These are phyloP conservation scores for Acipenser oxyrinchus DNA, from an alignment of 2,797 vertebrate species.

Conservation along the genomic window DNA sequence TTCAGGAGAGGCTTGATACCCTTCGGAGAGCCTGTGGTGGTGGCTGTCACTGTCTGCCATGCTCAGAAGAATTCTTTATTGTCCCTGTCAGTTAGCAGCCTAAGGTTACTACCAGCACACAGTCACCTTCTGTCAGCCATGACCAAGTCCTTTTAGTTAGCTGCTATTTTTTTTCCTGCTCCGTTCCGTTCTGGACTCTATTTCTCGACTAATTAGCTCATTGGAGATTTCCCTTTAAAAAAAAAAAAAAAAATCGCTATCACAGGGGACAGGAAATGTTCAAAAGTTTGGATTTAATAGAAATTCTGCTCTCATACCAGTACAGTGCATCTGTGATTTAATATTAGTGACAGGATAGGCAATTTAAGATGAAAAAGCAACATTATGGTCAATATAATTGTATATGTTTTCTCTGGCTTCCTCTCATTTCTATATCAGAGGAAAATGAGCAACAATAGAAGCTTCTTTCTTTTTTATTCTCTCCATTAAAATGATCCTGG, in stretches of 20 bases:
- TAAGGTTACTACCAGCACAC: slow-evolving; percentile 79
- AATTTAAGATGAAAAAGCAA: slow-evolving; percentile 66
- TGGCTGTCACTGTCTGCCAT: slow-evolving; percentile 57
- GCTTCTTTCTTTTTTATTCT: background rate
- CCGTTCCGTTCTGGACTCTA: slow-evolving; percentile 87
- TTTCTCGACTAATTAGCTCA: slow-evolving; percentile 98
- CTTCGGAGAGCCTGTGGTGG: slow-evolving; percentile 43
- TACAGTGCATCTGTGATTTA: slow-evolving; percentile 53
- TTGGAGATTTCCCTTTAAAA: slow-evolving; percentile 94
- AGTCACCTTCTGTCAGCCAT: slow-evolving; percentile 86
- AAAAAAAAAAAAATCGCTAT: slow-evolving; percentile 66
- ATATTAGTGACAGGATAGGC: slow-evolving; percentile 72
- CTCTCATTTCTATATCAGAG: slow-evolving; percentile 53
- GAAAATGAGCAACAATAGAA: slow-evolving; percentile 49
- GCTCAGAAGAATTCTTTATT: slow-evolving; percentile 72
- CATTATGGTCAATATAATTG: slow-evolving; percentile 11
- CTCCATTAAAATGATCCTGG: slow-evolving; percentile 1
- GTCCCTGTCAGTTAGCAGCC: slow-evolving; percentile 87
- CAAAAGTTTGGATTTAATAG: slow-evolving; percentile 75
- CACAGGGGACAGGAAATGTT: slow-evolving; percentile 66
- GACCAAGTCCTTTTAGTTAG: slow-evolving; percentile 81
- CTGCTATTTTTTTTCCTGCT: slow-evolving; percentile 77
- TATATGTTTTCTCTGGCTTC: slow-evolving; percentile 15
- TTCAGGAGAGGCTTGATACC: slow-evolving; percentile 37
- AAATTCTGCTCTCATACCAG: slow-evolving; percentile 71